Evolutionary conservation across 2,888 invertebrate species (phyloP), one percentile per base, ranked within the genome.

Genomic region (Amblyjoppa proteus): DNA sequence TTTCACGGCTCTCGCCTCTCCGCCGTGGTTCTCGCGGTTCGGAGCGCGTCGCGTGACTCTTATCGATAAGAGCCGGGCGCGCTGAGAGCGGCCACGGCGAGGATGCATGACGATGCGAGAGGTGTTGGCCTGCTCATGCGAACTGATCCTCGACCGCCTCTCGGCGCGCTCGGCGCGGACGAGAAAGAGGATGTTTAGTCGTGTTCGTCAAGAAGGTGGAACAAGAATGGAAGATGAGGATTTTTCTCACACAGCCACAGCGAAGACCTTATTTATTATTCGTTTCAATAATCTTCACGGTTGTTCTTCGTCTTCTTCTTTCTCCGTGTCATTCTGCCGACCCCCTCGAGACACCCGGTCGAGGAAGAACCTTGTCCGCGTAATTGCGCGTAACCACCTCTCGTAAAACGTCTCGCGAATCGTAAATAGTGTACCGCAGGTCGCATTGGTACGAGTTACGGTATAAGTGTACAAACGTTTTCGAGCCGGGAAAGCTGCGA

Each of bases 21-120:
- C 16, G 45, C 13, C 45, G 3, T 16, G 13, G 45, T 56, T 70
- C 69, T 64, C 77, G 71, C 20, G 66, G 49, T 41, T 81, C 66
- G 81, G 75, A 77, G 78, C 78, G 76, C 77, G 87, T 90, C 89
- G 90, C 90, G 89, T 90, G 89, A 89, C 90, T 89, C 85, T 89
- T 89, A 90, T 89, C 89, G 89, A 89, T 88, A 89, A 87, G 78
- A 83, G 66, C 13, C 75, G 34, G 51, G 68, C 68, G 61, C 38
- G 58, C 45, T 49, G 71, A 66, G 49, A 41, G 49, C 49, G n/a
- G 41, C 66, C 77, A 68, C 53, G 56, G 51, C 53, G 78, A 82
- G 85, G 83, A 81, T 87, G 82, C 84, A 85, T 76, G 84, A 73
- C 86, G 82, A 77, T 75, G 81, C 71, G 58, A 78, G 69, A 76